A percentile compares a stretch with the other conserved stretches of the same genome.
phyloP scores from a whole-genome alignment of 2,888 invertebrate species.

The Yponomeuta plumbellus region DNA sequence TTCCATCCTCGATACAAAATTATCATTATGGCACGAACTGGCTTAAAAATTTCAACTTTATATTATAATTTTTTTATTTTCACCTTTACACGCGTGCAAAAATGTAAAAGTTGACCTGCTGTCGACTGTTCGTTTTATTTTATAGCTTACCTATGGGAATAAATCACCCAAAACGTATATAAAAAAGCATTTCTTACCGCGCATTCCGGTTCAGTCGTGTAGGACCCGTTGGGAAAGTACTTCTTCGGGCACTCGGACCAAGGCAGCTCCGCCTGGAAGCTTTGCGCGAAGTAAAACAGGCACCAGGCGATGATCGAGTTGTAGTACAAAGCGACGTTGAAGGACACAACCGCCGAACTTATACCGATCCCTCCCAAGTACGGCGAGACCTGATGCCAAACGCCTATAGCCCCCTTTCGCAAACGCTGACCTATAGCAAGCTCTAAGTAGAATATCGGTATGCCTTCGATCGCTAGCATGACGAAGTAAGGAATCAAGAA shows the following conservation, averaged over 20 bases:
- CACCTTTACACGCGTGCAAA: no score
- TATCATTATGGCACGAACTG: no score
- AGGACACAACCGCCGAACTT: slow-evolving; percentile 96
- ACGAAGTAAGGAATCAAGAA: slow-evolving; percentile 97
- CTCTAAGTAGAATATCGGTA: slow-evolving; percentile 97
- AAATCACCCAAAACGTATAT: no score
- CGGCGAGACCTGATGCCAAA: slow-evolving; percentile 96
- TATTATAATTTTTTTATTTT: no score
- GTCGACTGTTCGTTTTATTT: no score
- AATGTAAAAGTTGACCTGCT: no score
- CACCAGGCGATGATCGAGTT: slow-evolving; percentile 99
- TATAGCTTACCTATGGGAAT: no score
- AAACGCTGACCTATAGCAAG: slow-evolving; percentile 95
- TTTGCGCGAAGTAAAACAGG: slow-evolving; percentile 94
- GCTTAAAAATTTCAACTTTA: no score
- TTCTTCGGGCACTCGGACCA: slow-evolving; percentile 94
- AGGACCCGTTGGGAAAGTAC: slow-evolving; percentile 87
- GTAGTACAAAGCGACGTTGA: slow-evolving; percentile 97
- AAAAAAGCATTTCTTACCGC: slow-evolving; percentile 73
- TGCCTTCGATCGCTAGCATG: slow-evolving; percentile 95
- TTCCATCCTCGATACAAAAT: no score
- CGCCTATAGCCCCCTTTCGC: slow-evolving; percentile 95
- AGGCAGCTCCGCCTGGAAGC: slow-evolving; percentile 93
- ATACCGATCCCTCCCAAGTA: slow-evolving; percentile 93
- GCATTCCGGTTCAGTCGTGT: slow-evolving; percentile 87